These are phyloP conservation scores for Drosophila saltans DNA, from an alignment of 1,140 invertebrate species.

Conservation along the genomic window DNA sequence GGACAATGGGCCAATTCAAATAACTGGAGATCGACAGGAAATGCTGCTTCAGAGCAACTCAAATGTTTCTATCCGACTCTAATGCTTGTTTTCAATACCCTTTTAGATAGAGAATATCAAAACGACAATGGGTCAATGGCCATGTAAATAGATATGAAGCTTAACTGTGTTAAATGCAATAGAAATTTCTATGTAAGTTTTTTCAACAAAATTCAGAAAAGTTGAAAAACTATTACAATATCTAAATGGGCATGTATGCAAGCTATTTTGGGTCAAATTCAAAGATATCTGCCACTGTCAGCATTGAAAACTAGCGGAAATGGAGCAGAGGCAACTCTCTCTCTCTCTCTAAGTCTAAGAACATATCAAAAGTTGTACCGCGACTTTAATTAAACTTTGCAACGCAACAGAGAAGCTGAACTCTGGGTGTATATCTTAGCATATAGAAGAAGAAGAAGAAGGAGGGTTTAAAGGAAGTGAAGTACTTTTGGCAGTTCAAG, in stretches of 20 bases:
- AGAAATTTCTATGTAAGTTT: neutral
- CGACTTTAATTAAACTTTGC: conserved; percentile 79
- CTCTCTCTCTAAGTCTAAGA: conserved; percentile 41
- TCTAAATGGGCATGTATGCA: conserved; percentile 49
- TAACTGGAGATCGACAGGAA: too few relatives aligned
- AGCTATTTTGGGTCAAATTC: conserved; percentile 12
- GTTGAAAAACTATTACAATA: neutral
- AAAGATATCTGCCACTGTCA: conserved; percentile 2
- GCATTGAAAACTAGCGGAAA: conserved; percentile 48
- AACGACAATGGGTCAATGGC: neutral
- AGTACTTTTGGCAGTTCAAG: conserved; percentile 79
- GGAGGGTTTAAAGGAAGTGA: neutral
- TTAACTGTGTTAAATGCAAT: neutral
- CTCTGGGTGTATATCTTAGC: neutral
- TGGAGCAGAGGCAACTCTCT: conserved; percentile 64
- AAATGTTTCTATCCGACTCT: too few relatives aligned
- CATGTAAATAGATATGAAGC: neutral
- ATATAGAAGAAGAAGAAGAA: neutral
- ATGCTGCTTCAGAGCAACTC: too few relatives aligned
- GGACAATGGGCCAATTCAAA: neutral
- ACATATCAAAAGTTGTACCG: conserved; percentile 80
- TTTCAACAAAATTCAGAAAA: neutral
- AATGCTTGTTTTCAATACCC: too few relatives aligned
- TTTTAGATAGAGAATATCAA: neutral
- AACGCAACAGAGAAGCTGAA: conserved; percentile 62